phyloP scores from a whole-genome alignment of 2,113 vertebrate genomes.

The Pseudolaguvia tuberculata region DNA sequence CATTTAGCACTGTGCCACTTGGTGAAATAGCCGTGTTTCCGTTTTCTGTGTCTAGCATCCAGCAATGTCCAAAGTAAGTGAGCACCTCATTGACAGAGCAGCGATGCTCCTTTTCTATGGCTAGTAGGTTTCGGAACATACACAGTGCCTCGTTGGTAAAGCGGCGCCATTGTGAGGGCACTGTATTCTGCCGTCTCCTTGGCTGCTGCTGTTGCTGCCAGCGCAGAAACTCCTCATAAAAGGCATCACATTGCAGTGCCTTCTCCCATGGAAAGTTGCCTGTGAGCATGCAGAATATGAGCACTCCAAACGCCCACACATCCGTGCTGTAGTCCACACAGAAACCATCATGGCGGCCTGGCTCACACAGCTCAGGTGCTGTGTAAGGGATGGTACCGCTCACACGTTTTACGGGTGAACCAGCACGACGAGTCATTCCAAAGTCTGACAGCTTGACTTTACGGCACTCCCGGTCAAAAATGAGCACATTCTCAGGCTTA shows the following conservation, averaged over 20 bases:
- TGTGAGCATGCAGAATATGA: constrained; percentile 78
- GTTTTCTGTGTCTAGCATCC: constrained; percentile 70
- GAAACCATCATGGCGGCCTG: constrained; percentile 66
- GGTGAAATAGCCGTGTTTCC: constrained; percentile 40
- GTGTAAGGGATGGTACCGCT: constrained; percentile 79
- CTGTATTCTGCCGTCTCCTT: constrained; percentile 39
- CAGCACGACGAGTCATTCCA: constrained; percentile 73
- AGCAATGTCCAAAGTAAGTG: constrained; percentile 65
- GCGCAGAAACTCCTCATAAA: constrained; percentile 73
- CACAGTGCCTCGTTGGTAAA: constrained; percentile 70
- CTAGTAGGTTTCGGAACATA: constrained; percentile 73
- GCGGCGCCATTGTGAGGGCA: constrained; percentile 75
- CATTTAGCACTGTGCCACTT: not conserved
- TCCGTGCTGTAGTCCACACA: constrained; percentile 74
- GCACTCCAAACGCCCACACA: constrained; percentile 76
- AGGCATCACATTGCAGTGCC: constrained; percentile 67
- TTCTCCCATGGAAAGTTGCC: constrained; percentile 81
- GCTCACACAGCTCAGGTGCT: constrained; percentile 72
- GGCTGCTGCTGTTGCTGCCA: constrained; percentile 70
- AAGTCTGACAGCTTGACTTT: constrained; percentile 78
- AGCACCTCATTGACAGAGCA: constrained; percentile 74
- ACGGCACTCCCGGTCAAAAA: constrained; percentile 75
- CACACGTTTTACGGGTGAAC: constrained; percentile 72
- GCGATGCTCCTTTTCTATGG: constrained; percentile 66
- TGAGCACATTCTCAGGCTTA: constrained; percentile 76